Conservation (phyloP, 2,888 invertebrate genomes). For the Tetramorium bicarinatum region DNA sequence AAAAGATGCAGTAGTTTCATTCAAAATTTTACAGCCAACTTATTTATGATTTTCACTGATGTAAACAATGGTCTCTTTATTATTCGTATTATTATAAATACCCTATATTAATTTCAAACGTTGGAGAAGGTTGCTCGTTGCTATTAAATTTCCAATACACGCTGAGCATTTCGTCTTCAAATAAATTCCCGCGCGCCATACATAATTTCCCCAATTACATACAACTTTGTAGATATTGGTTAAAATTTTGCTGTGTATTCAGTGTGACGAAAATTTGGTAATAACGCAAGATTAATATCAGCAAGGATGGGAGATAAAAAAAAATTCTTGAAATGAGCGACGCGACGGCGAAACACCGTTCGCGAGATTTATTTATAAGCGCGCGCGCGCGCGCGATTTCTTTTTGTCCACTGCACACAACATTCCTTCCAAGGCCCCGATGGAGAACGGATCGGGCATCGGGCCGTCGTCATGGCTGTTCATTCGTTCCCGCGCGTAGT, state of each 20-base stretch:
- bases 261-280: neutral
- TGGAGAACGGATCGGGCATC: constrained; percentile 69
- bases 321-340: neutral
- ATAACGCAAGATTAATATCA: neutral
- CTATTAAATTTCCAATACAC: too few species aligned
- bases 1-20: too few species aligned
- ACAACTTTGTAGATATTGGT: neutral
- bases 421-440: constrained; percentile 82
- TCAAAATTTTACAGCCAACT: too few species aligned
- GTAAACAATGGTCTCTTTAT: neutral
- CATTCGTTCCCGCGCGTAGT: constrained; percentile 49
- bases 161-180: too few species aligned
- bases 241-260: neutral
- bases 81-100: neutral
- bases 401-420: constrained; percentile 73
- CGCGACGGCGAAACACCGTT: constrained; percentile 56
- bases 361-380: constrained; percentile 76
- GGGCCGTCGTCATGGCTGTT: constrained; percentile 57
- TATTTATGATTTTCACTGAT: neutral
- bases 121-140: neutral
- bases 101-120: neutral
- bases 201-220: neutral
- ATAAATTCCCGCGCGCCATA: too few species aligned
- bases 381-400: constrained; percentile 77
- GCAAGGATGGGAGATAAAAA: neutral